A percentile compares a stretch with the other conserved stretches of the same genome.
These are phyloP conservation scores for Drosophila silvestris DNA, from an alignment of 2,888 invertebrate species.

Conservation along the genomic window DNA sequence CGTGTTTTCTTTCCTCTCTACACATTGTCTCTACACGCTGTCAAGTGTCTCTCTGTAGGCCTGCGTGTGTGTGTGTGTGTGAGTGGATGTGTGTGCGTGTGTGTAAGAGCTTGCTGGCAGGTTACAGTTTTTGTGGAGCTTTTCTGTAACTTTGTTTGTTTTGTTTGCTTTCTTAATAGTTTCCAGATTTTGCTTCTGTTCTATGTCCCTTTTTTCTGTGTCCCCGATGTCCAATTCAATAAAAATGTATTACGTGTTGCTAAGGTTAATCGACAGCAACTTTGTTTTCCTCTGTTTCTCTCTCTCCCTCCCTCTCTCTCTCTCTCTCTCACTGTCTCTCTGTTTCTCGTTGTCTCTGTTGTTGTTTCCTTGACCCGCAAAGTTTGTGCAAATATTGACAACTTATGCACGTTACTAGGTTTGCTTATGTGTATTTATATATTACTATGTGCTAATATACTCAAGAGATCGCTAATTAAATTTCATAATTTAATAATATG, in stretches of 20 bases:
- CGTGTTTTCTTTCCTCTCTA: constrained; percentile 7
- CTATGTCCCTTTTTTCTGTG: too few species aligned
- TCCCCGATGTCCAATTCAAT: constrained; percentile 53
- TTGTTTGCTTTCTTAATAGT: constrained; percentile 68
- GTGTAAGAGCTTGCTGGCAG: constrained; percentile 7
- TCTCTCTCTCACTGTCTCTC: background rate
- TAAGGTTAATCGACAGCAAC: constrained; percentile 56
- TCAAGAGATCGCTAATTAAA: constrained; percentile 28
- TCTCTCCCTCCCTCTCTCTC: background rate
- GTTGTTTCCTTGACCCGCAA: constrained; percentile 5
- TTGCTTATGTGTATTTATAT: constrained; percentile 20
- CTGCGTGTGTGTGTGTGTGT: background rate
- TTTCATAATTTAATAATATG: constrained; percentile 3
- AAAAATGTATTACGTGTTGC: constrained; percentile 65
- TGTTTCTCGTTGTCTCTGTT: too few species aligned
- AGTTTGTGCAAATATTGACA: constrained; percentile 5
- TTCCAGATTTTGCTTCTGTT: constrained; percentile 25
- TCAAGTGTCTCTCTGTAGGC: constrained; percentile 2
- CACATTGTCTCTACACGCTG: constrained; percentile 8
- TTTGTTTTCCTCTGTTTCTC: background rate
- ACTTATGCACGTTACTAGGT: constrained; percentile 7
- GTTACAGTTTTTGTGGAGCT: constrained; percentile 43
- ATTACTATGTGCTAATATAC: constrained; percentile 1
- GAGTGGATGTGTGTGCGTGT: background rate
- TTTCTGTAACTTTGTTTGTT: constrained; percentile 43